Percentiles rank a stretch among this genome's conserved stretches.
phyloP scores from a whole-genome alignment of 2,888 invertebrate species.

The Spilarctia lutea region DNA sequence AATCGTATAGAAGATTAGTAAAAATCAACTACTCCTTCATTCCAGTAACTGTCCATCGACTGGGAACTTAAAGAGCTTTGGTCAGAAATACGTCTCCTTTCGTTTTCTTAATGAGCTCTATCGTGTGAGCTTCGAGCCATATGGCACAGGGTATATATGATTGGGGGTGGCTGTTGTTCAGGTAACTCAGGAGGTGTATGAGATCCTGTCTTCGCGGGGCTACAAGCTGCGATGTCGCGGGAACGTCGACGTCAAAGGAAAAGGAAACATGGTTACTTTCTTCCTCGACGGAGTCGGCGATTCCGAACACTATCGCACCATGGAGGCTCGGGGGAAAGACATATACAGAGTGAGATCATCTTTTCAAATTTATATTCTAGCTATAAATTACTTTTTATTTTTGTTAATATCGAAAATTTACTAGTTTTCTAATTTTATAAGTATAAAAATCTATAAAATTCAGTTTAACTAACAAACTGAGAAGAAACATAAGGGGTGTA shows the following conservation, averaged over 20 bases:
- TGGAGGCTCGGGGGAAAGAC: slow-evolving; percentile 47
- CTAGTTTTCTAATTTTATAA: too few relatives aligned
- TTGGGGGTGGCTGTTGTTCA: slow-evolving; percentile 66
- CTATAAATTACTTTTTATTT: not conserved
- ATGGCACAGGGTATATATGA: slow-evolving; percentile 15
- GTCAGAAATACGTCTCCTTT: not conserved
- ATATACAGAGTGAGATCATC: slow-evolving; percentile 64
- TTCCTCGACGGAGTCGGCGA: slow-evolving; percentile 88
- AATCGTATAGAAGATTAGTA: not conserved
- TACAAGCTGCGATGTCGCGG: slow-evolving; percentile 95
- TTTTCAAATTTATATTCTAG: not conserved
- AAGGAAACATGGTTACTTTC: slow-evolving; percentile 97
- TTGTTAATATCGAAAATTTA: too few relatives aligned
- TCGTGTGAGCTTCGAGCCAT: not conserved
- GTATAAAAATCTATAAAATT: too few relatives aligned
- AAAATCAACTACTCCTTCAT: not conserved
- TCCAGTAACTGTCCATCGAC: not conserved
- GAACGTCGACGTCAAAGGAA: slow-evolving; percentile 96
- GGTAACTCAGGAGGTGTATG: slow-evolving; percentile 96
- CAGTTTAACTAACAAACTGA: not conserved
- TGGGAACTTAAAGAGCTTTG: not conserved
- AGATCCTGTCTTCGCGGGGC: slow-evolving; percentile 91
- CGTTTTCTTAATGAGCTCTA: not conserved
- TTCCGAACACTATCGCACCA: not conserved
- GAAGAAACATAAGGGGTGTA: not conserved